A percentile compares a stretch with the other conserved stretches of the same genome.
Evolutionary conservation across 2,113 vertebrate genomes (phyloP).

Genomic region (Thamnophis sirtalis): DNA sequence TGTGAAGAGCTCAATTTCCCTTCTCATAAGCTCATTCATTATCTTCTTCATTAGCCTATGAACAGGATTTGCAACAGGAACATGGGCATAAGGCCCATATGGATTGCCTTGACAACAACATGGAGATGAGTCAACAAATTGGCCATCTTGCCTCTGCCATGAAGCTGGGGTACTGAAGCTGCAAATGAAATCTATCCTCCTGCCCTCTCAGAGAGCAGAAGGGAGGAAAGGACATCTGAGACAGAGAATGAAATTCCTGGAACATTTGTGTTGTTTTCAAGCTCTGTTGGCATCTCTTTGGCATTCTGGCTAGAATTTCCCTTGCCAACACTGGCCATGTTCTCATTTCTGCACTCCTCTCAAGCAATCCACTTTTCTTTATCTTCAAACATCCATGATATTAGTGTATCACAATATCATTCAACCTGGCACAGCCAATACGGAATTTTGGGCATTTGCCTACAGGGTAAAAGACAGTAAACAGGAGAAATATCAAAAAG

Average conservation of each 20-base stretch:
- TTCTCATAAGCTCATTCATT: conserved; percentile 1
- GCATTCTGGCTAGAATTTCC: background rate
- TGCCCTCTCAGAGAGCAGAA: background rate
- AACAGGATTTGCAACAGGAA: background rate
- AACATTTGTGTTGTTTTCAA: background rate
- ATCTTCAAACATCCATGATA: background rate
- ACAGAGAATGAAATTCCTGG: background rate
- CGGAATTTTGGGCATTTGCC: background rate
- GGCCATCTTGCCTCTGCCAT: background rate
- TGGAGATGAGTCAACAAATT: background rate
- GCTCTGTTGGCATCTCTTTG: background rate
- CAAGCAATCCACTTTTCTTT: background rate
- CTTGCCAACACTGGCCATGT: background rate
- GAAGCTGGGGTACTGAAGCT: background rate
- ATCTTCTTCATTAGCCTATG: conserved; percentile 14
- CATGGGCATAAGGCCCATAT: background rate
- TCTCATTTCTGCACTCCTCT: background rate
- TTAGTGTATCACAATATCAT: background rate
- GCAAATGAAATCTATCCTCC: conserved; percentile 16
- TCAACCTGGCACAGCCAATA: background rate
- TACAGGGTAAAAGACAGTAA: background rate
- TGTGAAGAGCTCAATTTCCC: conserved; percentile 3
- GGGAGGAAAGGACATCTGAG: background rate
- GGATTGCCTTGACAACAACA: background rate
- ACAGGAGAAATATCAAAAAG: background rate